Base-by-base conservation (phyloP, 2,888 invertebrate species). In the Polymixis lichenea region DNA sequence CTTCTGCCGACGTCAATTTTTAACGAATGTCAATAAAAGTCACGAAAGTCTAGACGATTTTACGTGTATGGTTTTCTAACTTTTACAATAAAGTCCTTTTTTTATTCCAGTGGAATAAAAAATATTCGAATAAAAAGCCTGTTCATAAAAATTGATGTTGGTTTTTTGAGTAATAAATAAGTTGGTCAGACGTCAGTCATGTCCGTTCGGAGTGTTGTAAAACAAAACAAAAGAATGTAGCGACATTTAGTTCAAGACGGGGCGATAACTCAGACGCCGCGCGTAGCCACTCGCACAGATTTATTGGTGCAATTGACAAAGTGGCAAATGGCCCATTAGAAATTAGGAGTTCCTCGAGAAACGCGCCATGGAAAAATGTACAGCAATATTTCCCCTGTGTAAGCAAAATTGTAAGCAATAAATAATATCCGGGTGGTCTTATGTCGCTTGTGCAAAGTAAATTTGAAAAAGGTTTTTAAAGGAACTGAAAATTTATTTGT, bases 241-340 rank as follows among this genome's bases (percentile, higher is more conserved):
- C 89, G 92, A 93, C 93, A 94, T 95, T 95, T 93, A 94, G 89
- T 90, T 87, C 87, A 90, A 93, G 95, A 95, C 95, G 91, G 90
- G 89, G 90, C 91, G 89, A 93, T 96, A 95, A 95, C 92, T 96
- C 95, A 95, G 90, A 84, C 88, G 89, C 88, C 89, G 88, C 90
- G 89, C 91, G 91, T 87, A 90, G 89, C 90, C 89, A 90, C 90
- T 90, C 92, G 90, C 90, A 86, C 94, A 95, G 96, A 97, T 97
- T 97, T 97, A 97, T 97, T 94, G 95, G 90, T 88, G 96, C 96
- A 96, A 97, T 97, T 96, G 96, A 96, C 96, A 96, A 96, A 97
- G 96, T 97, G 96, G 96, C 95, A 96, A 96, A 96, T 96, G 95
- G 96, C 86, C 96, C 96, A 97, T 96, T 96, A 97, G 96, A 96